Percentiles rank a stretch among this genome's conserved stretches.
Conservation (phyloP, 2,888 invertebrate genomes). For the Nipponacmea schrenckii region DNA sequence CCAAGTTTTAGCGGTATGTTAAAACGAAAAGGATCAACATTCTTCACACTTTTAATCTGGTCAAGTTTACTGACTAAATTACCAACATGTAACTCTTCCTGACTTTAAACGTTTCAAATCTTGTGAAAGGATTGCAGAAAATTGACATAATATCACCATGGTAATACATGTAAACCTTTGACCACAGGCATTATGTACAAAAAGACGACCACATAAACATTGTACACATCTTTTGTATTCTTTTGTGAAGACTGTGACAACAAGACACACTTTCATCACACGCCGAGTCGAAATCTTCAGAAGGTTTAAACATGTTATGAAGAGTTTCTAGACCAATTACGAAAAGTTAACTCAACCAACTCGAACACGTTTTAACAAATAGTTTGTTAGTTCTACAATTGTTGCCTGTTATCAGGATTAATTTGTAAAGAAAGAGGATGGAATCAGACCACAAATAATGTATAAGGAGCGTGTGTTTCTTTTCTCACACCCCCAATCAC, state of each 20-base stretch:
- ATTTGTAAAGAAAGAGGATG: not conserved
- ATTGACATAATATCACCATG: conserved; percentile 3
- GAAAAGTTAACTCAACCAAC: not conserved
- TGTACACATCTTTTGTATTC: not conserved
- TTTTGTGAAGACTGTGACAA: not conserved
- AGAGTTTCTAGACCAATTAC: conserved; percentile 1
- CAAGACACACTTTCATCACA: conserved; percentile 1
- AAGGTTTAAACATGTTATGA: not conserved
- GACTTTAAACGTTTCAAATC: not conserved
- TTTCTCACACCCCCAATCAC: not conserved
- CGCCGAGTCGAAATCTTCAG: not conserved
- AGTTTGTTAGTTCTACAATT: conserved; percentile 1
- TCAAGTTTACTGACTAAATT: not conserved
- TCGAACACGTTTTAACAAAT: not conserved
- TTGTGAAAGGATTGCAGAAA: not conserved
- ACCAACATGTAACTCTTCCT: not conserved
- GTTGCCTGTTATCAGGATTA: not conserved
- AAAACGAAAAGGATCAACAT: not conserved
- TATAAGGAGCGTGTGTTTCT: not conserved
- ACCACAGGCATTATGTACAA: conserved; percentile 3
- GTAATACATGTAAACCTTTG: not conserved
- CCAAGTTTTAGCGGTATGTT: not conserved
- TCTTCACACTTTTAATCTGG: conserved; percentile 4
- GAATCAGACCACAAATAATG: not conserved
- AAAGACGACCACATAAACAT: not conserved